phyloP scores from a whole-genome alignment of 2,888 invertebrate species.

The Diloba caeruleocephala region DNA sequence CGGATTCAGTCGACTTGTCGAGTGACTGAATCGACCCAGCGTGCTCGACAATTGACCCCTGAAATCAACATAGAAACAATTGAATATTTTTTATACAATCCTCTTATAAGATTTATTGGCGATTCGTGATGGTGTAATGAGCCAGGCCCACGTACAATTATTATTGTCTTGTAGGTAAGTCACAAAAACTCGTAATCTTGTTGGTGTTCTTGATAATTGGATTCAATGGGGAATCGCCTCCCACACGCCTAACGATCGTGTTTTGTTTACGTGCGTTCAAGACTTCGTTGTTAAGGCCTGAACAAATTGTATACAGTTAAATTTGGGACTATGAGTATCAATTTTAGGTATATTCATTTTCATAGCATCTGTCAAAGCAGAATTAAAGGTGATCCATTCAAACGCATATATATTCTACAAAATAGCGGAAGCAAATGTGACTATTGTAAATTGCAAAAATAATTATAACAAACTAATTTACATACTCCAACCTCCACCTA shows the following conservation, averaged over 20 bases:
- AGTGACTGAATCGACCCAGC: constrained; percentile 95
- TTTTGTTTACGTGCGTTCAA: constrained; percentile 77
- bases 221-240: constrained; percentile 80
- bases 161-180: constrained; percentile 71
- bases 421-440: constrained; percentile 27
- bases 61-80: constrained; percentile 77
- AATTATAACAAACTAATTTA: constrained; percentile 74
- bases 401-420: constrained; percentile 1
- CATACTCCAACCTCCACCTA: constrained; percentile 68
- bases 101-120: constrained; percentile 64
- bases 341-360: constrained; percentile 2
- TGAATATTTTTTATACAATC: constrained; percentile 57
- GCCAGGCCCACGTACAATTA: constrained; percentile 75
- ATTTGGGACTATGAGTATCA: constrained; percentile 1
- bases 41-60: constrained; percentile 93
- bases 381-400: neutral
- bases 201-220: constrained; percentile 78
- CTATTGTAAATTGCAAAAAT: constrained; percentile 66
- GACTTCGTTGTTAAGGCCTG: constrained; percentile 52
- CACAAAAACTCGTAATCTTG: constrained; percentile 80
- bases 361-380: neutral
- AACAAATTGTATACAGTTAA: constrained; percentile 21
- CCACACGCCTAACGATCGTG: constrained; percentile 75
- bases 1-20: constrained; percentile 92
- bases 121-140: constrained; percentile 67